Percentiles rank a stretch among this genome's conserved stretches.
Conservation (phyloP, 2,888 invertebrate species). For the Temnothorax rugatulus region DNA sequence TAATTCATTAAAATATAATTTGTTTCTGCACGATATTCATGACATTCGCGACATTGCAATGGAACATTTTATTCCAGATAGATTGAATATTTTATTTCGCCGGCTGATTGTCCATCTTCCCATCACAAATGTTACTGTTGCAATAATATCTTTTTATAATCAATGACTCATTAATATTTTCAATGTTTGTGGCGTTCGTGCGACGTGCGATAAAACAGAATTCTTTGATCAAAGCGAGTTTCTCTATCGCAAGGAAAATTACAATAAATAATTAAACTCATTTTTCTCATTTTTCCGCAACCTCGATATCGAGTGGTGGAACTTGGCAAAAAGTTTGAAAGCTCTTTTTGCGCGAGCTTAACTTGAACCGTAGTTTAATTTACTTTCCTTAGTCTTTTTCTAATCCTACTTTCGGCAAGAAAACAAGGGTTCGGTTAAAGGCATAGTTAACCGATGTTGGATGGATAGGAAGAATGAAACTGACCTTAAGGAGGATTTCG, state of each 20-base stretch:
- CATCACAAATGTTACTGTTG: not conserved
- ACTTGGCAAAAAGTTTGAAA: slow-evolving; percentile 35
- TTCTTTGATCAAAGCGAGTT: slow-evolving; percentile 6
- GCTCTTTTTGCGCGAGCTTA: slow-evolving; percentile 35
- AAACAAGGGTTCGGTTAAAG: slow-evolving; percentile 33
- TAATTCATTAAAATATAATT: slow-evolving; percentile 33
- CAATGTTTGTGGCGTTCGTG: not conserved
- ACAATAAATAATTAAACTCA: slow-evolving; percentile 34
- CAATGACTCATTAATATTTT: slow-evolving; percentile 16
- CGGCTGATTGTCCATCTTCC: not conserved
- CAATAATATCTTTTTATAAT: slow-evolving; percentile 15
- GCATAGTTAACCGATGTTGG: slow-evolving; percentile 5
- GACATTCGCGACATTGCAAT: not conserved
- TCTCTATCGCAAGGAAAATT: slow-evolving; percentile 7
- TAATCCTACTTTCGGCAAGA: slow-evolving; percentile 39
- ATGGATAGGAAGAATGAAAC: not conserved
- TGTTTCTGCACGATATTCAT: slow-evolving; percentile 28
- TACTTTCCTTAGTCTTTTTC: slow-evolving; percentile 36
- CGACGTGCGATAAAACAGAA: slow-evolving; percentile 11
- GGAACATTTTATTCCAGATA: not conserved
- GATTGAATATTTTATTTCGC: slow-evolving; percentile 36
- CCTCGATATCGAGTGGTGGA: slow-evolving; percentile 32
- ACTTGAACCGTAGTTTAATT: slow-evolving; percentile 42
- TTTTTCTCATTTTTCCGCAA: slow-evolving; percentile 30
- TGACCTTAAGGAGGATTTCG: not conserved